Conservation (phyloP, 1,140 invertebrate species). For the Tetragonula clypearis region DNA sequence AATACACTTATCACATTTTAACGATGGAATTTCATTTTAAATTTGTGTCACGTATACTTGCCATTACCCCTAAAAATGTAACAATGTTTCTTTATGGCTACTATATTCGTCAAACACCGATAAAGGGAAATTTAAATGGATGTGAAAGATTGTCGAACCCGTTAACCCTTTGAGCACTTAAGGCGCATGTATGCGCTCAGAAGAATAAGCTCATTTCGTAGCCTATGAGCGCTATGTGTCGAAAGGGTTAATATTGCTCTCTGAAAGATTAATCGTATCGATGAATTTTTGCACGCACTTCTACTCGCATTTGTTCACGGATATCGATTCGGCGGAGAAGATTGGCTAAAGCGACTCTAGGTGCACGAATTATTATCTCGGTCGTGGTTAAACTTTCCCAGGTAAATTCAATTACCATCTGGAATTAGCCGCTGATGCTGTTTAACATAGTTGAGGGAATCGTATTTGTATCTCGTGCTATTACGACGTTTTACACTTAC, state of each 20-base stretch:
- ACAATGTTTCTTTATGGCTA: no score
- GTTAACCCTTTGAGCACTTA: no score
- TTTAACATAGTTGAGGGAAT: not conserved
- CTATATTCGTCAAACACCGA: no score
- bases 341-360: not conserved
- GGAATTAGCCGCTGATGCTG: no score
- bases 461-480: not conserved
- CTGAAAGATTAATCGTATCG: not conserved
- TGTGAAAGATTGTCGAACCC: not conserved
- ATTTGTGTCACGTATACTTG: not conserved
- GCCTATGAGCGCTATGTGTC: no score
- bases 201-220: no score
- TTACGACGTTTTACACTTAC: not conserved
- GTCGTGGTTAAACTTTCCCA: not conserved
- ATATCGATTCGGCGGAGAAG: not conserved
- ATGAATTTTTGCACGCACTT: not conserved
- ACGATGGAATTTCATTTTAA: no score
- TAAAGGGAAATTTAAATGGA: not conserved
- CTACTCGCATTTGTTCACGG: not conserved
- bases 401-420: conserved; percentile 9
- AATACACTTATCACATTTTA: no score
- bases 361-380: not conserved
- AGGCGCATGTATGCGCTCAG: no score
- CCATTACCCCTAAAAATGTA: not conserved
- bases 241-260: not conserved